Evolutionary conservation across 1,140 invertebrate species (phyloP).

Genomic region (Drosophila teissieri): DNA sequence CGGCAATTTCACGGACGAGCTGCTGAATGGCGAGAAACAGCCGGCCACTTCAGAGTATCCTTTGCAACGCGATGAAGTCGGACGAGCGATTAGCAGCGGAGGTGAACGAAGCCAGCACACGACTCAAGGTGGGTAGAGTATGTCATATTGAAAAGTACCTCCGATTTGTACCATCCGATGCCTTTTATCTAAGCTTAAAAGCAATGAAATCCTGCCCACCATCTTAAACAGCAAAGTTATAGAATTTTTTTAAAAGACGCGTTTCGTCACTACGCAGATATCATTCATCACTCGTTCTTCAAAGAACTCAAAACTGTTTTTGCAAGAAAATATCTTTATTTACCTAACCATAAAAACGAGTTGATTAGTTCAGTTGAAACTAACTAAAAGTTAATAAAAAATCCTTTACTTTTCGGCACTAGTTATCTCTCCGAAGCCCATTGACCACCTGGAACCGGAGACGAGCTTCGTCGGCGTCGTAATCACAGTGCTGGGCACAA

Average conservation of each 20-base stretch:
- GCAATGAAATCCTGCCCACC: no score
- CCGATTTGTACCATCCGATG: no score
- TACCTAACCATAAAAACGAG: no score
- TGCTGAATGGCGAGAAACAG: constrained; percentile 65
- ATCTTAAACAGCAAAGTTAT: no score
- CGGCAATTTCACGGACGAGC: constrained; percentile 90
- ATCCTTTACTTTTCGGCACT: neutral
- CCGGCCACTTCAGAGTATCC: constrained; percentile 87
- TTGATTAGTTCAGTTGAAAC: no score
- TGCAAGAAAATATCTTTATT: no score
- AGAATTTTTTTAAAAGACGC: no score
- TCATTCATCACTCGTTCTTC: no score
- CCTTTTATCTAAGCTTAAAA: no score
- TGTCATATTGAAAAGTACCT: neutral
- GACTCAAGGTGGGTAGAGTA: constrained; percentile 59
- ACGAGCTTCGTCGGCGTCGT: constrained; percentile 89
- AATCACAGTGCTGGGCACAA: constrained; percentile 90
- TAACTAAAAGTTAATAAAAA: no score
- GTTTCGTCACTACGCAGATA: no score
- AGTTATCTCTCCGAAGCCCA: constrained; percentile 83
- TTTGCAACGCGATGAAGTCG: constrained; percentile 89
- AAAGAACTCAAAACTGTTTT: no score
- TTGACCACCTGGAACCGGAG: constrained; percentile 86
- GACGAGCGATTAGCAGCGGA: constrained; percentile 73
- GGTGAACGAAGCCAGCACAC: constrained; percentile 73